phyloP scores from a whole-genome alignment of 2,797 vertebrate genomes.

The Peromyscus melanophrys region DNA sequence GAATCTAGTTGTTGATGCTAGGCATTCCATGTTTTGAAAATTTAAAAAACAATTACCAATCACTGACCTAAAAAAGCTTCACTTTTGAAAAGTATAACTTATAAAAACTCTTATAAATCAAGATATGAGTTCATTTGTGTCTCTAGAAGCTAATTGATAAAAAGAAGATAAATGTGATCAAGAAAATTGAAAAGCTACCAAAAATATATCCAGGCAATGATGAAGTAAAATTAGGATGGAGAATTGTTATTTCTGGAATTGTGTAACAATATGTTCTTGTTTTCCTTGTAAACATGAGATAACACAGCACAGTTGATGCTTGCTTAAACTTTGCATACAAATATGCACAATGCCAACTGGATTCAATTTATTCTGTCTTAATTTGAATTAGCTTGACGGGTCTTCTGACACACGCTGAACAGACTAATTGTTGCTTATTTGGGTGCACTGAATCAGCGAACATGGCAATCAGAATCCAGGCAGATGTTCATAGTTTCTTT shows the following conservation, averaged over 20 bases:
- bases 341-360: conserved; percentile 85
- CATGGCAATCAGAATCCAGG: conserved; percentile 85
- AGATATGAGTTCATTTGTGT: conserved; percentile 1
- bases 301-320: conserved; percentile 80
- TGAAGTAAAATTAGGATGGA: conserved; percentile 58
- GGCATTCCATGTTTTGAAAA: background rate
- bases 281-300: conserved; percentile 85
- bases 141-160: background rate
- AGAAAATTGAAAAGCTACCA: background rate
- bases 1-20: background rate
- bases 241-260: conserved; percentile 76
- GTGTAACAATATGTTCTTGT: conserved; percentile 61
- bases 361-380: conserved; percentile 89
- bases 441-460: conserved; percentile 85
- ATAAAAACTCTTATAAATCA: background rate
- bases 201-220: conserved; percentile 4
- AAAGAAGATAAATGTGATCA: conserved; percentile 9
- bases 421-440: conserved; percentile 89
- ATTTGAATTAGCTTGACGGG: conserved; percentile 89
- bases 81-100: background rate
- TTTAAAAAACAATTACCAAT: conserved; percentile 33
- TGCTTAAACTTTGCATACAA: conserved; percentile 86
- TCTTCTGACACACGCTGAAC: conserved; percentile 88
- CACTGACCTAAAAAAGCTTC: background rate
- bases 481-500: conserved; percentile 88